A percentile compares a stretch with the other conserved stretches of the same genome.
Evolutionary conservation across 53 echinoderm and acorn worm species (phyloP).

Genomic region (Crossaster papposus): DNA sequence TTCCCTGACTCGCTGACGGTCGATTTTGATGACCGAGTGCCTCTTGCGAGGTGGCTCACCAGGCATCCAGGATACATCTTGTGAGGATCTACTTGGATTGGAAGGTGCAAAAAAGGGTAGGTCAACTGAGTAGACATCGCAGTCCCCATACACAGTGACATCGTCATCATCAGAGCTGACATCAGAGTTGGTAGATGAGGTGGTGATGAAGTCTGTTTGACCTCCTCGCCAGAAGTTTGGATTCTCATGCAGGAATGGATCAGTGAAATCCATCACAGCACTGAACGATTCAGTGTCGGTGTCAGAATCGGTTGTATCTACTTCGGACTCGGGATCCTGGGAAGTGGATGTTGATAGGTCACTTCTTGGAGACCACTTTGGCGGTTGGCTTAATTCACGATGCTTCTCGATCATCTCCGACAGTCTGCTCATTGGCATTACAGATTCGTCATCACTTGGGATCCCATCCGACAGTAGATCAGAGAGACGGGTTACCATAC

Average conservation of each 20-base stretch:
- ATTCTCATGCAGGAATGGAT: constrained; percentile 68
- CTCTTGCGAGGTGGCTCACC: constrained; percentile 46
- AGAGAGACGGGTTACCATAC: constrained; percentile 80
- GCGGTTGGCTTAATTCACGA: constrained; percentile 46
- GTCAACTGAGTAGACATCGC: constrained; percentile 54
- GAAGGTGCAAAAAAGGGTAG: constrained; percentile 12
- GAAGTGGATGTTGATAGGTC: constrained; percentile 21
- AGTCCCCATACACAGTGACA: constrained; percentile 72
- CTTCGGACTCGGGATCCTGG: constrained; percentile 62
- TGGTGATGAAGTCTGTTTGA: not conserved
- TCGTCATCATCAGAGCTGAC: constrained; percentile 69
- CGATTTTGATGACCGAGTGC: constrained; percentile 40
- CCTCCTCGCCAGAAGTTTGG: constrained; percentile 65
- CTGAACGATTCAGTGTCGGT: constrained; percentile 75
- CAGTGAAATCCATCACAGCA: constrained; percentile 77
- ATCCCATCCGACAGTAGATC: constrained; percentile 68
- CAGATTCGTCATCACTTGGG: constrained; percentile 58
- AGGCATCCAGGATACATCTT: constrained; percentile 5
- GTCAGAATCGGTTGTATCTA: constrained; percentile 69
- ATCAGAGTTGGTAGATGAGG: constrained; percentile 48
- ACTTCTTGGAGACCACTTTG: constrained; percentile 27
- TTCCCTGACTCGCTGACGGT: constrained; percentile 57
- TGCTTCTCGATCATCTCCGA: constrained; percentile 53
- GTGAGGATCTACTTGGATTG: constrained; percentile 28
- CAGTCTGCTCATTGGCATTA: constrained; percentile 28